Evolutionary conservation across 2,888 invertebrate species (phyloP).

Genomic region (Nymphalis polychloros): DNA sequence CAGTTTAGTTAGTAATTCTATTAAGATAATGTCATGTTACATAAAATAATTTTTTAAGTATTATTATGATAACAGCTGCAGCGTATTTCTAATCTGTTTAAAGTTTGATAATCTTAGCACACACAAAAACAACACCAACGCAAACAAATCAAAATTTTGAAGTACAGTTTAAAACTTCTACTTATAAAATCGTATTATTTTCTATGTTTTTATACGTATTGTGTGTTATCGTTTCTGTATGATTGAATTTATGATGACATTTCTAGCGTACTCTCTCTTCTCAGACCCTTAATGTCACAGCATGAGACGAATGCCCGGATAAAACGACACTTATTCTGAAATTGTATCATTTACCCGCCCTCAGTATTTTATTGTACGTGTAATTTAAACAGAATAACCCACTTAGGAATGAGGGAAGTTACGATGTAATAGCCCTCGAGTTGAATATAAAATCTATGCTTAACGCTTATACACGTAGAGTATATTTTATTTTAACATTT

Average conservation of each 20-base stretch:
- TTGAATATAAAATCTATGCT: conserved; percentile 29
- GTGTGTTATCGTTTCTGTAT: too few relatives aligned
- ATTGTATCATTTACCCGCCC: conserved; percentile 43
- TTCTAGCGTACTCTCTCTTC: neutral
- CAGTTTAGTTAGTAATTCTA: too few relatives aligned
- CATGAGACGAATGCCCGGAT: conserved; percentile 30
- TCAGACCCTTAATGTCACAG: conserved; percentile 10
- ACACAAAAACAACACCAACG: too few relatives aligned
- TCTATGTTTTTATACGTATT: neutral
- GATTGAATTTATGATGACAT: neutral
- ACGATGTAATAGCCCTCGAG: conserved; percentile 28
- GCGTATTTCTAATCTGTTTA: too few relatives aligned
- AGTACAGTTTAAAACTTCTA: too few relatives aligned
- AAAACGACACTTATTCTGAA: conserved; percentile 36
- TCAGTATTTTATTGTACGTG: conserved; percentile 43
- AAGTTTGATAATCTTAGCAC: too few relatives aligned
- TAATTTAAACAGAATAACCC: conserved; percentile 43
- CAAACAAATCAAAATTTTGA: too few relatives aligned
- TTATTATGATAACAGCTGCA: too few relatives aligned
- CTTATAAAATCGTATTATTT: neutral
- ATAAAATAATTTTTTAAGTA: too few relatives aligned
- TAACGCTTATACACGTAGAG: neutral
- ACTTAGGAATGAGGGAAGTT: conserved; percentile 31
- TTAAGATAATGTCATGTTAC: too few relatives aligned
- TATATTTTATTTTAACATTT: neutral